Evolutionary conservation across 2,888 invertebrate genomes (phyloP), one percentile per base, ranked within the genome.

Genomic region (Conomelus anceps): DNA sequence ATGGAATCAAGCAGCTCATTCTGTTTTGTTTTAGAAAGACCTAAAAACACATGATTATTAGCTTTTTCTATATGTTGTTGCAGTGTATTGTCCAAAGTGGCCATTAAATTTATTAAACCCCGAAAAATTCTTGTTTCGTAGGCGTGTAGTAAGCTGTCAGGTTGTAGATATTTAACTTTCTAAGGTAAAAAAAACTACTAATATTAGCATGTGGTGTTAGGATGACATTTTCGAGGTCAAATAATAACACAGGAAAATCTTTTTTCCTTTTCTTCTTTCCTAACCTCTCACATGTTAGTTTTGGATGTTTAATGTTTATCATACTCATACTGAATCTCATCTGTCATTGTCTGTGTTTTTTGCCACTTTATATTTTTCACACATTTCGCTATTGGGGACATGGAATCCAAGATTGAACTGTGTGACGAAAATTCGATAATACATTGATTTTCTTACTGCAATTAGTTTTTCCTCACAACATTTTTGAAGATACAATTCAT

Each of bases 151-250:
- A 88, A 9, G 89, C 89, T 22, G 89, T 89, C 63, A 88, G 3
- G 23, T 88, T 89, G 87, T 89, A 89, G 0, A 87, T 84, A 24
- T 84, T 90, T 17, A 90, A 34, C 34, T 90, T 89, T 84, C 88
- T 90, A 17, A 17, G 20, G 24, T 89, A 90, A 87, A 89, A n/a
- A 89, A 4, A 90, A 23, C 9, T 22, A 84, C 88, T 89, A 22
- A 89, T 87, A 26, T 89, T 22, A 24, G 89, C 87, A 22, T 85
- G 34, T 0, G 90, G 90, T 4, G 23, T 85, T n/a, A 85, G 3
- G 17, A 90, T 89, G 1, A 89, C 89, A 41, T 90, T 90, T 34
- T 90, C 6, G 17, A 90, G 22, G 24, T 90, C 89, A 89, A 90
- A 90, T 23, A 84, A 23, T 3, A 88, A 20, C 1, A 88, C 88